These are phyloP conservation scores for Actinostola sp. DNA, from an alignment of 92 coral and sea anemone genomes.

Conservation along the genomic window DNA sequence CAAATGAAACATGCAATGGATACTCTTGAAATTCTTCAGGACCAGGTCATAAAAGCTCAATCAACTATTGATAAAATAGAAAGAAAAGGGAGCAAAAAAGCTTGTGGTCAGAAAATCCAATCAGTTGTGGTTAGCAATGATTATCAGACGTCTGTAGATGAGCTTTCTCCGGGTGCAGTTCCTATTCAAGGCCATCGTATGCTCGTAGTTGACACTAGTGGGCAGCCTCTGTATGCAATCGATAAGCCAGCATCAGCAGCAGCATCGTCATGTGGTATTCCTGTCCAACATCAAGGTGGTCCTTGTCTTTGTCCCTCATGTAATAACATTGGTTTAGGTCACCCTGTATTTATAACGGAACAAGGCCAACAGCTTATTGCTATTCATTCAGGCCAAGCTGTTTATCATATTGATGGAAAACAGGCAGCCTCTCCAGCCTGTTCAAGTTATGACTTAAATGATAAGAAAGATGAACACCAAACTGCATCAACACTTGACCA, in stretches of 20 bases:
- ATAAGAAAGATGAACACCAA: constrained; percentile 11
- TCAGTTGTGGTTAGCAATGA: constrained; percentile 21
- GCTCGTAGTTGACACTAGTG: constrained; percentile 58
- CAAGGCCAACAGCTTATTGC: constrained; percentile 25
- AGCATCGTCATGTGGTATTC: constrained; percentile 9
- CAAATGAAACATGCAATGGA: constrained; percentile 94
- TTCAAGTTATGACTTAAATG: constrained; percentile 1
- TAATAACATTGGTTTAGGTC: constrained; percentile 10
- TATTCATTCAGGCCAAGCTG: constrained; percentile 29
- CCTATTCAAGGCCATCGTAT: constrained; percentile 45
- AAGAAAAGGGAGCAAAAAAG: constrained; percentile 23
- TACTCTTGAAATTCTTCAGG: constrained; percentile 85
- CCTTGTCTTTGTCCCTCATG: constrained; percentile 38
- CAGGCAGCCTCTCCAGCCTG: constrained; percentile 1
- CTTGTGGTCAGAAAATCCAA: constrained; percentile 5
- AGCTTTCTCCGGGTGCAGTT: constrained; percentile 13
- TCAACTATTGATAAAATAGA: constrained; percentile 66
- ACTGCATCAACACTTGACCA: constrained; percentile 2
- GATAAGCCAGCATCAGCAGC: constrained; percentile 41
- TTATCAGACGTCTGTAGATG: constrained; percentile 13
- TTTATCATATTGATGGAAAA: constrained; percentile 36
- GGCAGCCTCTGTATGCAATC: constrained; percentile 52
- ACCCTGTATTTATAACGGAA: constrained; percentile 29
- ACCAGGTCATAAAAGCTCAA: constrained; percentile 79
- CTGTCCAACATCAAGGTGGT: constrained; percentile 31